Conservation (phyloP, 1,140 invertebrate genomes). For the Brachionus manjavacas region DNA sequence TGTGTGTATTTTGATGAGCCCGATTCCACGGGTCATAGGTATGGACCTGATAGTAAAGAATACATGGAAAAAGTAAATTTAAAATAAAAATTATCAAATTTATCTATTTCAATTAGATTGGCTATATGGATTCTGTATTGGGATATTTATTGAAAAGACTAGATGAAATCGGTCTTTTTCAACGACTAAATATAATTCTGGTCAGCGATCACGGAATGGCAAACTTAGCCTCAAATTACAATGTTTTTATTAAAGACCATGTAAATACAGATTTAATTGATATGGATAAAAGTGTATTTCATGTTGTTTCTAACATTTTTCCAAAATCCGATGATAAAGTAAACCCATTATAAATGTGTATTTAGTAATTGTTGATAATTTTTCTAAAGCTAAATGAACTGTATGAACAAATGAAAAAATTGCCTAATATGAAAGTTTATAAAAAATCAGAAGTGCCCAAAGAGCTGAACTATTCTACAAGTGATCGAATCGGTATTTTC, state of each 20-base stretch:
- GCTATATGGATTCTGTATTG: slow-evolving; percentile 43
- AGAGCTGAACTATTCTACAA: slow-evolving; percentile 59
- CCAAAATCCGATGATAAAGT: slow-evolving; percentile 13
- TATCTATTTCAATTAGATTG: neutral
- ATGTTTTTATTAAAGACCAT: slow-evolving; percentile 63
- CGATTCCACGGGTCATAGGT: slow-evolving; percentile 61
- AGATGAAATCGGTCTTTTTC: slow-evolving; percentile 30
- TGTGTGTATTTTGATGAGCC: slow-evolving; percentile 72
- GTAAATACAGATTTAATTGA: slow-evolving; percentile 55
- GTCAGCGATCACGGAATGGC: slow-evolving; percentile 73
- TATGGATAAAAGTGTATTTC: slow-evolving; percentile 4
- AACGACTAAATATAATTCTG: slow-evolving; percentile 65
- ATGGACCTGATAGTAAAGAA: slow-evolving; percentile 28
- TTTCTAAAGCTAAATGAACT: slow-evolving; percentile 57
- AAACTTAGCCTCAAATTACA: slow-evolving; percentile 55
- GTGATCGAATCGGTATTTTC: slow-evolving; percentile 6
- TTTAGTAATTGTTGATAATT: slow-evolving; percentile 44
- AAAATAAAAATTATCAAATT: neutral
- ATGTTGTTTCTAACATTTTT: slow-evolving; percentile 4
- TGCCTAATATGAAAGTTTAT: slow-evolving; percentile 61
- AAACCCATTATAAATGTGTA: neutral
- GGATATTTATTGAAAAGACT: slow-evolving; percentile 50
- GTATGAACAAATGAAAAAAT: slow-evolving; percentile 59
- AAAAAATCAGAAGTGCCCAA: slow-evolving; percentile 61
- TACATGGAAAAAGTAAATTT: neutral